Evolutionary conservation across 2,888 invertebrate species (phyloP).

Genomic region (Meta bourneti): DNA sequence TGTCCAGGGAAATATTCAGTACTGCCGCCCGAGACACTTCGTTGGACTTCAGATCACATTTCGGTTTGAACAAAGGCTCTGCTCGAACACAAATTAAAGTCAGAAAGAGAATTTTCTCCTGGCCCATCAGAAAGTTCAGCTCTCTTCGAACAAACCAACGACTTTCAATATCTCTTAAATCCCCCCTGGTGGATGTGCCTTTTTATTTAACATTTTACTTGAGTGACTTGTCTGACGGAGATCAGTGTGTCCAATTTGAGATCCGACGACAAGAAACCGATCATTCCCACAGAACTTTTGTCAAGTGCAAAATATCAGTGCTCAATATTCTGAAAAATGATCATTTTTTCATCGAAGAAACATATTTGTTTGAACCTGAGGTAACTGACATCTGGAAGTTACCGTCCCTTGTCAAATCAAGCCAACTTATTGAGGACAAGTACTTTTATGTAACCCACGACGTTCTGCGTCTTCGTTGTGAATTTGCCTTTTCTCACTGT

Average conservation of each 20-base stretch:
- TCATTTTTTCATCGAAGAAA: background rate
- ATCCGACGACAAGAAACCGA: background rate
- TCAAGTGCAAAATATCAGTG: background rate
- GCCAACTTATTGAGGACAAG: background rate
- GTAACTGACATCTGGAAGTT: background rate
- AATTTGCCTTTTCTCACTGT: background rate
- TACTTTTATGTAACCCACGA: background rate
- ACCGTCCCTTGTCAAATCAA: background rate
- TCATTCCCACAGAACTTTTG: background rate
- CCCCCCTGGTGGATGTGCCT: background rate
- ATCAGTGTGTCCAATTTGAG: background rate
- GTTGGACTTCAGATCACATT: background rate
- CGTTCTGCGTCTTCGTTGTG: background rate
- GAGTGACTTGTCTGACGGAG: background rate
- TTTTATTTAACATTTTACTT: background rate
- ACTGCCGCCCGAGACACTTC: background rate
- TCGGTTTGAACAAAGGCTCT: background rate
- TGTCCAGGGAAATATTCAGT: no score
- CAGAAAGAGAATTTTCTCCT: conserved; percentile 8
- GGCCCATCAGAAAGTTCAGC: conserved; percentile 24
- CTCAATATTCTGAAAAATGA: background rate
- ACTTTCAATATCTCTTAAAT: background rate
- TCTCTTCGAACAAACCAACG: background rate
- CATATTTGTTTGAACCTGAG: background rate
- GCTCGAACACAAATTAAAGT: background rate